Percentiles rank a stretch among this genome's conserved stretches.
Conservation (phyloP, 2,888 invertebrate species). For the Endotricha flammealis region DNA sequence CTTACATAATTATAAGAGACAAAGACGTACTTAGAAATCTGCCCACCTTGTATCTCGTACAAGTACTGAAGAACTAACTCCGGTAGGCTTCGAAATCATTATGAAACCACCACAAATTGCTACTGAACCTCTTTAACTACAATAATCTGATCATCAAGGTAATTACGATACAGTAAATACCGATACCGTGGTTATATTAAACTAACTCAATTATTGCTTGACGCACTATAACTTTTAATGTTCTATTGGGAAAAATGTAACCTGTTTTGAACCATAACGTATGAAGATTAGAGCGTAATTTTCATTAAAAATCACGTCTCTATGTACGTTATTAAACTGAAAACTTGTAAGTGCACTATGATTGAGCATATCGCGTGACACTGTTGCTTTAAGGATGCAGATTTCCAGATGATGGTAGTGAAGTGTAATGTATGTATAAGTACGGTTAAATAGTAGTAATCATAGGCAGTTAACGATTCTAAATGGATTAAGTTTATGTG, state of each 20-base stretch:
- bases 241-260: not conserved
- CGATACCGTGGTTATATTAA: constrained; percentile 46
- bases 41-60: too few species aligned
- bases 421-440: too few species aligned
- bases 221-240: not conserved
- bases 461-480: constrained; percentile 1
- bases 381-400: constrained; percentile 1
- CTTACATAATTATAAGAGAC: too few species aligned
- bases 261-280: not conserved
- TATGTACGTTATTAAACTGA: constrained; percentile 6
- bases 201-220: constrained; percentile 4
- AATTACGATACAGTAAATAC: constrained; percentile 53
- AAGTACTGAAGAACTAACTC: too few species aligned
- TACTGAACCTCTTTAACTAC: constrained; percentile 27
- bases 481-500: not conserved
- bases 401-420: not conserved
- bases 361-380: constrained; percentile 2
- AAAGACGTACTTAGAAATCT: too few species aligned
- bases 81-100: too few species aligned
- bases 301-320: not conserved
- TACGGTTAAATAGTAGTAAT: constrained; percentile 1
- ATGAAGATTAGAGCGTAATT: not conserved
- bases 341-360: constrained; percentile 3
- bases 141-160: constrained; percentile 43
- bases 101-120: constrained; percentile 13